Percentiles rank a stretch among this genome's conserved stretches.
phyloP scores from a whole-genome alignment of 1,140 invertebrate species.

The Luehdorfia chinensis region DNA sequence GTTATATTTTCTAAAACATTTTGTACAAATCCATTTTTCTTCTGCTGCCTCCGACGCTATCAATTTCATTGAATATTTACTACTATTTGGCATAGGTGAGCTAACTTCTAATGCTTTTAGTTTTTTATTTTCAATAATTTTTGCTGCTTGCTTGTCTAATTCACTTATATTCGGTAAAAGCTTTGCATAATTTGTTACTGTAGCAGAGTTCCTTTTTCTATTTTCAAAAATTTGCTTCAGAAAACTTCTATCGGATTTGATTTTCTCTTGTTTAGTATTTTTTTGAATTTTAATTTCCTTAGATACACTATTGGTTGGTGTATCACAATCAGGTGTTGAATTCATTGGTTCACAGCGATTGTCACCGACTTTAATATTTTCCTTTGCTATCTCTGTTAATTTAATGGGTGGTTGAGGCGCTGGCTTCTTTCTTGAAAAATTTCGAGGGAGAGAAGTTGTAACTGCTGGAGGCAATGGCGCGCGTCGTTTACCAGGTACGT shows the following conservation, averaged over 20 bases:
- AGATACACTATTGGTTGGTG: conserved; percentile 15
- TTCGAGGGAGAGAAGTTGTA: conserved; percentile 33
- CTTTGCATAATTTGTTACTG: conserved; percentile 61
- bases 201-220: conserved; percentile 58
- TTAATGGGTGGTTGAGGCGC: conserved; percentile 52
- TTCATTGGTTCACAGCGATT: conserved; percentile 33
- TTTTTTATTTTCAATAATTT: conserved; percentile 80
- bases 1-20: conserved; percentile 55
- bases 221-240: conserved; percentile 66
- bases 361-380: conserved; percentile 27
- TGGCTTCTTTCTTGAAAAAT: conserved; percentile 48
- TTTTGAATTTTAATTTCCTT: conserved; percentile 32
- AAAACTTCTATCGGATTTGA: conserved; percentile 60
- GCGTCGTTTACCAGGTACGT: conserved; percentile 86
- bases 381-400: conserved; percentile 21
- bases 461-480: conserved; percentile 82
- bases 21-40: conserved; percentile 51
- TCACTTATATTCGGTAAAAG: conserved; percentile 89
- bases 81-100: not conserved
- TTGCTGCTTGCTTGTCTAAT: conserved; percentile 86
- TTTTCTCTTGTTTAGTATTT: conserved; percentile 47
- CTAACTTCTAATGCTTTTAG: conserved; percentile 19
- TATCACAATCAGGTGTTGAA: conserved; percentile 17
- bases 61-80: not conserved
- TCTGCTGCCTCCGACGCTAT: conserved; percentile 1